These are phyloP conservation scores for Scolopax mira DNA, from an alignment of 2,113 vertebrate genomes.

Conservation along the genomic window DNA sequence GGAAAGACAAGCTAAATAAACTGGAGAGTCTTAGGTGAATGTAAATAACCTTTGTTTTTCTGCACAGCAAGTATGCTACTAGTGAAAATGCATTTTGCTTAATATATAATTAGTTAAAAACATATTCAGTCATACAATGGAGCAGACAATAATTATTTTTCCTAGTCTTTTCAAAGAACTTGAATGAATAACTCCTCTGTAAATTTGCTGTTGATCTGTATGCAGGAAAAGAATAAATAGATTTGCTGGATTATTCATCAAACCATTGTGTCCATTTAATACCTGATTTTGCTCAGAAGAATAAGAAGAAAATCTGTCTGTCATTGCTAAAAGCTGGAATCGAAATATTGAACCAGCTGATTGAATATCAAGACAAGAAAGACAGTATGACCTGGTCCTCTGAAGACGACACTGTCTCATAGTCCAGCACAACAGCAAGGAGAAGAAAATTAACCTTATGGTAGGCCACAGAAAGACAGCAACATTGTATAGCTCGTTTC, in stretches of 20 bases:
- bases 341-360: not conserved
- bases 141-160: not conserved
- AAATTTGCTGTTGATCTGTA: not conserved
- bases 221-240: not conserved
- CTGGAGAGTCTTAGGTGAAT: not conserved
- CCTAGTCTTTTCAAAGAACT: not conserved
- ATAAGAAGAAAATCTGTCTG: not conserved
- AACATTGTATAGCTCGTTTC: not conserved
- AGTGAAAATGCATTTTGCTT: not conserved
- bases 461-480: not conserved
- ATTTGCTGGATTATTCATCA: not conserved
- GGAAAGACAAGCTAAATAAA: not conserved
- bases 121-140: not conserved
- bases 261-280: not conserved
- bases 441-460: fast-evolving
- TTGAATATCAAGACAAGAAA: not conserved
- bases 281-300: not conserved
- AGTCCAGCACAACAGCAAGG: not conserved
- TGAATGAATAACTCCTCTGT: not conserved
- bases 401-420: fast-evolving
- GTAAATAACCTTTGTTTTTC: not conserved
- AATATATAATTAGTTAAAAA: not conserved
- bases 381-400: not conserved
- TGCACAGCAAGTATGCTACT: not conserved
- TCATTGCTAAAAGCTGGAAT: not conserved